Evolutionary conservation across 2,113 vertebrate genomes (phyloP).

Genomic region (Collichthys lucidus): DNA sequence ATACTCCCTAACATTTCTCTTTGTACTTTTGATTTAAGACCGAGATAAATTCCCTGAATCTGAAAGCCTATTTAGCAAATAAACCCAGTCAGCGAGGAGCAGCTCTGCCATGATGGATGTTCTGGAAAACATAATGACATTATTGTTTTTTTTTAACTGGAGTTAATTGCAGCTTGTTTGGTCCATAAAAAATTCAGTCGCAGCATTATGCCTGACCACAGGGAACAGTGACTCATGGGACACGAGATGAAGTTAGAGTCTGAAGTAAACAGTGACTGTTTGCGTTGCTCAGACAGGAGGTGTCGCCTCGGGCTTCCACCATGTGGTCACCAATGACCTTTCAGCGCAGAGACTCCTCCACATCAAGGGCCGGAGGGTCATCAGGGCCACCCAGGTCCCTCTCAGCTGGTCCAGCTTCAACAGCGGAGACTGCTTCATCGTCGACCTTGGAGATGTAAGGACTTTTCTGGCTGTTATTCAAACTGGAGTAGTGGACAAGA

Average conservation of each 20-base stretch:
- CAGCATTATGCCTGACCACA: background rate
- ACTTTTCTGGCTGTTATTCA: background rate
- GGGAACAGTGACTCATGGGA: too few species aligned
- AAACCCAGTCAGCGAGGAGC: too few species aligned
- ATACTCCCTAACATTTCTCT: too few species aligned
- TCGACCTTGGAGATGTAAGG: conserved; percentile 91
- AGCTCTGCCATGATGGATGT: background rate
- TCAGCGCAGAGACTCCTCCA: conserved; percentile 88
- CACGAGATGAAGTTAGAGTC: too few species aligned
- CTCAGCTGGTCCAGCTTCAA: conserved; percentile 92
- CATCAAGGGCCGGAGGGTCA: conserved; percentile 91
- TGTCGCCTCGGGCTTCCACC: conserved; percentile 92
- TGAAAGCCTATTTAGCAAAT: too few species aligned
- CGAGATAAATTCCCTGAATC: too few species aligned
- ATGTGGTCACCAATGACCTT: conserved; percentile 92
- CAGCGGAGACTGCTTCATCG: conserved; percentile 93
- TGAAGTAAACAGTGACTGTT: conserved; percentile 4
- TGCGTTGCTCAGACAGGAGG: conserved; percentile 87
- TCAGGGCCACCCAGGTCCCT: conserved; percentile 91
- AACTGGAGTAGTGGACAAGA: too few species aligned
- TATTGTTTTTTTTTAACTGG: too few species aligned
- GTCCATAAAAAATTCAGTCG: background rate
- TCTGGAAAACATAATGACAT: too few species aligned
- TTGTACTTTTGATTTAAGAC: too few species aligned
- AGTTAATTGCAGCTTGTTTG: background rate